phyloP scores from a whole-genome alignment of 1,140 invertebrate genomes.

The Plectrocnemia conspersa region DNA sequence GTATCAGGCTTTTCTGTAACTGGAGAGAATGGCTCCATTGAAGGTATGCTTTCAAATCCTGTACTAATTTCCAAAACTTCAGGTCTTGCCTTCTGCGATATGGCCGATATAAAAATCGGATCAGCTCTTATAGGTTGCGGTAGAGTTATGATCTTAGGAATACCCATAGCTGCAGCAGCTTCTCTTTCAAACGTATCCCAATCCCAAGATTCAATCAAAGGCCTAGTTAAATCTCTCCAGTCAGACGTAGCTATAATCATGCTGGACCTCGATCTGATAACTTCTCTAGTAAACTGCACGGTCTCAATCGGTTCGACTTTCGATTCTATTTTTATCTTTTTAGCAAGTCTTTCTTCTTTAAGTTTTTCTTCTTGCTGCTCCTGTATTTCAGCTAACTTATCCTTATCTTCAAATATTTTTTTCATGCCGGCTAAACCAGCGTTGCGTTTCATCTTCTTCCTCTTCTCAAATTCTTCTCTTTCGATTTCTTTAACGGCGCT shows the following conservation, averaged over 20 bases:
- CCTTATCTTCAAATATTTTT: conserved; percentile 74
- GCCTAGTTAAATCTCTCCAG: conserved; percentile 56
- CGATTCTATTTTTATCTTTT: conserved; percentile 49
- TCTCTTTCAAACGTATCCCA: conserved; percentile 60
- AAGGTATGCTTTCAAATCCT: conserved; percentile 59
- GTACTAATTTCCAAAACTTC: conserved; percentile 52
- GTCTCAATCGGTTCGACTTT: conserved; percentile 40
- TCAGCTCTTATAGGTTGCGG: conserved; percentile 51
- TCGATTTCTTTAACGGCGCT: conserved; percentile 59
- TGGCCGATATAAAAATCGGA: conserved; percentile 48
- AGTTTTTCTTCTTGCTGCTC: conserved; percentile 48
- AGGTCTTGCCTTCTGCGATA: conserved; percentile 44
- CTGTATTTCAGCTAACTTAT: conserved; percentile 58
- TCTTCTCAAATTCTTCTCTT: conserved; percentile 53
- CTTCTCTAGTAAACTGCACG: conserved; percentile 38
- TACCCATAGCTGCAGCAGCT: conserved; percentile 39
- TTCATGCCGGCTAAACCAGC: conserved; percentile 57
- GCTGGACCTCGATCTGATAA: conserved; percentile 44
- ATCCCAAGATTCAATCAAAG: conserved; percentile 56
- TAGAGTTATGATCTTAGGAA: conserved; percentile 46
- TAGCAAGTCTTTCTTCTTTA: conserved; percentile 43
- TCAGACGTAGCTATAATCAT: conserved; percentile 51
- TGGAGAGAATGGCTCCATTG: conserved; percentile 57
- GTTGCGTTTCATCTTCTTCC: conserved; percentile 56
- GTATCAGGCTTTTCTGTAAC: conserved; percentile 52